Percentiles rank a stretch among this genome's conserved stretches.
These are phyloP conservation scores for Cherax destructor DNA, from an alignment of 1,140 invertebrate species.

Conservation along the genomic window DNA sequence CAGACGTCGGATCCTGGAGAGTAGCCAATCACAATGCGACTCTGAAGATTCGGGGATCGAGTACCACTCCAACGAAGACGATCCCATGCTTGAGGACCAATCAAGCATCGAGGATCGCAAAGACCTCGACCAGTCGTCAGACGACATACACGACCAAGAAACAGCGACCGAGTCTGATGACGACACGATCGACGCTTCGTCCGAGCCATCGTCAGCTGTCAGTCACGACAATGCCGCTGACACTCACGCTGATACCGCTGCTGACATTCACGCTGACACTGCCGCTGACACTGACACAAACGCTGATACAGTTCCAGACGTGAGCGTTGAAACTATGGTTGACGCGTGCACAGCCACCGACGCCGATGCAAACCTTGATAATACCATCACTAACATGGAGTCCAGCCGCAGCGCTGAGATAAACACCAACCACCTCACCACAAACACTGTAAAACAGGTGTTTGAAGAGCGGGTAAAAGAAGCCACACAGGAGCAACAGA, in stretches of 20 bases:
- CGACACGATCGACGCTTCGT: not conserved
- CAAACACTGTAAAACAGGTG: not conserved
- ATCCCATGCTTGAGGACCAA: conserved; percentile 39
- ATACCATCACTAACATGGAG: too few species aligned
- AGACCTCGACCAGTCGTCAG: not conserved
- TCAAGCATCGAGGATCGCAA: conserved; percentile 29
- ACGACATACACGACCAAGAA: conserved; percentile 33
- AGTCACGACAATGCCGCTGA: too few species aligned
- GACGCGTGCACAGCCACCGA: too few species aligned
- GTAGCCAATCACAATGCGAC: conserved; percentile 27
- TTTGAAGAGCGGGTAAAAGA: not conserved
- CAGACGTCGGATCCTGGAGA: conserved; percentile 54
- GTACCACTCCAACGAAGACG: conserved; percentile 56
- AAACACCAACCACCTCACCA: not conserved
- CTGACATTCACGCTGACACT: not conserved
- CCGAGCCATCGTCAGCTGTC: not conserved
- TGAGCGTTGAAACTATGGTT: not conserved
- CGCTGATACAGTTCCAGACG: not conserved
- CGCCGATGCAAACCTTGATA: too few species aligned
- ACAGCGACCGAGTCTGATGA: conserved; percentile 46
- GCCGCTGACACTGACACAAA: not conserved
- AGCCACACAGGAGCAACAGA: not conserved
- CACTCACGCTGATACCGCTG: not conserved
- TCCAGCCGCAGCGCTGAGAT: not conserved
- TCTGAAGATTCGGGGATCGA: conserved; percentile 57